phyloP scores from a whole-genome alignment of 2,113 vertebrate species.

The Nannospalax galili region DNA sequence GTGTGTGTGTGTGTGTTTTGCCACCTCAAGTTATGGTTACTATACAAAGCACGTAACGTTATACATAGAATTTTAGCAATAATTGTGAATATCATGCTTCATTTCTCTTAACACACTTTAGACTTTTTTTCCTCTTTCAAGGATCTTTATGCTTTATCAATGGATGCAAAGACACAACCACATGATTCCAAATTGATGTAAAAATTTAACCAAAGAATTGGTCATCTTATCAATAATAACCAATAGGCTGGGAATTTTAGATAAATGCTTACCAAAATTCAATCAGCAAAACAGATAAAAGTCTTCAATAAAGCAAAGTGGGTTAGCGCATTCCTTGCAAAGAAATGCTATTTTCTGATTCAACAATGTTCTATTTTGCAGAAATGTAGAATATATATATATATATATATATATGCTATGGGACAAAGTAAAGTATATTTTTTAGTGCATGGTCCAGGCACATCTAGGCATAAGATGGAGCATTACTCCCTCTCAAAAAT shows the following conservation, averaged over 20 bases:
- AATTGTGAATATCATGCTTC: not conserved
- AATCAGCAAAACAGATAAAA: not conserved
- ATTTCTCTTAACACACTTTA: conserved; percentile 34
- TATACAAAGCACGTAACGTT: not conserved
- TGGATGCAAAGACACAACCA: no score
- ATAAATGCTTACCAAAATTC: conserved; percentile 29
- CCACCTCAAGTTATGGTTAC: not conserved
- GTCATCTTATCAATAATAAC: not conserved
- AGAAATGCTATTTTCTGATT: not conserved
- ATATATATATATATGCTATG: not conserved
- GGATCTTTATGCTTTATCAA: not conserved
- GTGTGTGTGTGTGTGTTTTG: not conserved
- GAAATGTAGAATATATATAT: not conserved
- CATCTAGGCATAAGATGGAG: no score
- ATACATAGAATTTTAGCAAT: not conserved
- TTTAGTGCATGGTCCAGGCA: no score
- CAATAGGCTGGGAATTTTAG: not conserved
- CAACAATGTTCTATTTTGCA: not conserved
- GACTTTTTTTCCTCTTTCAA: not conserved
- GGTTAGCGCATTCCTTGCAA: not conserved
- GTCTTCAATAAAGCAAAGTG: not conserved
- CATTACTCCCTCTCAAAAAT: not conserved
- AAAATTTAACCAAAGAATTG: conserved; percentile 2
- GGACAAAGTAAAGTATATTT: no score
- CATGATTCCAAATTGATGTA: not conserved